These are phyloP conservation scores for Heliconius melpomene DNA, from an alignment of 1,140 invertebrate genomes.

Conservation along the genomic window DNA sequence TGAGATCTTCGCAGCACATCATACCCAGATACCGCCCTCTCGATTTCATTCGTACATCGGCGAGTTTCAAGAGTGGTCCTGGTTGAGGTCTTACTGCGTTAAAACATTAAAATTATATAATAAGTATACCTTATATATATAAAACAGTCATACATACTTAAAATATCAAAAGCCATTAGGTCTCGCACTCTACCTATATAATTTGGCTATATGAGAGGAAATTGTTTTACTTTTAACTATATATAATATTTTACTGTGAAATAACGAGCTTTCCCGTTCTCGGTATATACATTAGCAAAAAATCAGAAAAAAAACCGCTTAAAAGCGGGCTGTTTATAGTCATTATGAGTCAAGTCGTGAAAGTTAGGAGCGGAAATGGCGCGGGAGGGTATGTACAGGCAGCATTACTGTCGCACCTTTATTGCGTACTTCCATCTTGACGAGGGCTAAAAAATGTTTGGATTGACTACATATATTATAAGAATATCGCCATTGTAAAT, in stretches of 20 bases:
- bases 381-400: constrained; percentile 43
- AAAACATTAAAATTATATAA: constrained; percentile 19
- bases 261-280: constrained; percentile 35
- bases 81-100: constrained; percentile 55
- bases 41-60: constrained; percentile 63
- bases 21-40: constrained; percentile 58
- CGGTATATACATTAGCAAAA: constrained; percentile 33
- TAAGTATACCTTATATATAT: not conserved
- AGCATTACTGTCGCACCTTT: constrained; percentile 61
- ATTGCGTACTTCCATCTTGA: constrained; percentile 54
- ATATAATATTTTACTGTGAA: constrained; percentile 24
- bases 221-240: constrained; percentile 13
- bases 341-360: constrained; percentile 70
- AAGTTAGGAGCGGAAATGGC: constrained; percentile 75
- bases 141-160: not conserved
- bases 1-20: constrained; percentile 69
- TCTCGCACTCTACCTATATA: not conserved
- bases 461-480: constrained; percentile 25
- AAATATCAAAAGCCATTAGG: too few relatives aligned
- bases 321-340: constrained; percentile 71
- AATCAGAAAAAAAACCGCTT: constrained; percentile 50
- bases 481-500: constrained; percentile 20
- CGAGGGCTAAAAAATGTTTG: constrained; percentile 45
- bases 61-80: constrained; percentile 54
- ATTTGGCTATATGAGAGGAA: constrained; percentile 9